Percentiles rank a stretch among this genome's conserved stretches.
Evolutionary conservation across 2,113 vertebrate genomes (phyloP).

Genomic region (Mus musculus): DNA sequence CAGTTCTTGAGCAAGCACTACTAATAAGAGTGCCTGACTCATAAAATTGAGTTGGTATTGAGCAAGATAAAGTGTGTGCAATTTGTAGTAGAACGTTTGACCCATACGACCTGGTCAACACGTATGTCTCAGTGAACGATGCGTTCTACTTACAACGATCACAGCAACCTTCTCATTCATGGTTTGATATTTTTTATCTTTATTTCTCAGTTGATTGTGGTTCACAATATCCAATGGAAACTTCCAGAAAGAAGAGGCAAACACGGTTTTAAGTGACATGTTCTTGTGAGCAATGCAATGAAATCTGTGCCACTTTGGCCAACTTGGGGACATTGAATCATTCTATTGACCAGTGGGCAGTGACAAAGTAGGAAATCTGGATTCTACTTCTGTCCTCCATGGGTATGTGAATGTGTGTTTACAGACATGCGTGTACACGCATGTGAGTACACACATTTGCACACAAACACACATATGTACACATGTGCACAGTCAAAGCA

Average conservation of each 20-base stretch:
- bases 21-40: background rate
- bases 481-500: background rate
- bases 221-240: background rate
- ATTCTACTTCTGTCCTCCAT: background rate
- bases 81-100: background rate
- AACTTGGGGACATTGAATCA: background rate
- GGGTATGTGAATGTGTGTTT: background rate
- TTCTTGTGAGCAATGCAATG: background rate
- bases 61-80: background rate
- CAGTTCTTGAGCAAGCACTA: background rate
- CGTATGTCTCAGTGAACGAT: background rate
- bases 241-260: background rate
- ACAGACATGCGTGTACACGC: background rate
- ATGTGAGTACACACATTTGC: fast-evolving
- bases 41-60: background rate
- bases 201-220: background rate
- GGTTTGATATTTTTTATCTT: background rate
- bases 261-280: background rate
- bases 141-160: background rate
- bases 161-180: background rate
- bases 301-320: no score
- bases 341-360: background rate
- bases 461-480: no score
- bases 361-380: background rate
- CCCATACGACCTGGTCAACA: background rate